A percentile compares a stretch with the other conserved stretches of the same genome.
These are phyloP conservation scores for Sphecodes monilicornis DNA, from an alignment of 2,888 invertebrate genomes.

Conservation along the genomic window DNA sequence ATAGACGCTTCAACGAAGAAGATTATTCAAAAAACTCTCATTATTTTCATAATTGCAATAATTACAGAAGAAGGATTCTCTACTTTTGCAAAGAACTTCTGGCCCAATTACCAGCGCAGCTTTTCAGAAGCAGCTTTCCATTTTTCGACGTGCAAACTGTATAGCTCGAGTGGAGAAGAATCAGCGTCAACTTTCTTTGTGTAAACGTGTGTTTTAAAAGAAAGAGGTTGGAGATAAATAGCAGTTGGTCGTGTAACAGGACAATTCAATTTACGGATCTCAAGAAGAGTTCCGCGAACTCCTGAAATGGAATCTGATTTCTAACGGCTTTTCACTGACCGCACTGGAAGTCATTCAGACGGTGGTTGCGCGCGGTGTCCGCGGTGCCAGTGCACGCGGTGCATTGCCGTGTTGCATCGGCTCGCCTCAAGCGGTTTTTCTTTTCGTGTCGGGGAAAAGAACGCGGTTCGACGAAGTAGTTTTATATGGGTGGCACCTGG, in stretches of 20 bases:
- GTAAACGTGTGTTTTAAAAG: not conserved
- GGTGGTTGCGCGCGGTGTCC: slow-evolving; percentile 33
- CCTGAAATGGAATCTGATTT: slow-evolving; percentile 78
- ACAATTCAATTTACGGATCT: slow-evolving; percentile 44
- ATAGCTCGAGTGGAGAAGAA: not conserved
- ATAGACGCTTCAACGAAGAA: no score
- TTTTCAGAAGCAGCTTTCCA: not conserved
- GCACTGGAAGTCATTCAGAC: slow-evolving; percentile 62
- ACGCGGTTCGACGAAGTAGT: slow-evolving; percentile 32
- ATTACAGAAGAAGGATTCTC: no score
- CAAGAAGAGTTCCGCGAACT: slow-evolving; percentile 52
- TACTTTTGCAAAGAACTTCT: no score
- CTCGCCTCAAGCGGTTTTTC: slow-evolving; percentile 53
- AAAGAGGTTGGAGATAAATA: not conserved
- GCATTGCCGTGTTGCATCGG: slow-evolving; percentile 28
- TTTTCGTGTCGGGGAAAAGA: slow-evolving; percentile 42
- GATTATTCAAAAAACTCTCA: no score
- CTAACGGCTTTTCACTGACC: slow-evolving; percentile 78
- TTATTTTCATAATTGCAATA: no score
- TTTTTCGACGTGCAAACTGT: not conserved
- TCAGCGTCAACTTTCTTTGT: not conserved
- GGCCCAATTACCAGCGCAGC: not conserved
- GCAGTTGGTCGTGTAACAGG: slow-evolving; percentile 3
- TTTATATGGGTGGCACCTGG: slow-evolving; percentile 50
- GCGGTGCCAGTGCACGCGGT: not conserved